Conservation (phyloP, 2,113 vertebrate genomes). For the Sylvicapra grimmia region DNA sequence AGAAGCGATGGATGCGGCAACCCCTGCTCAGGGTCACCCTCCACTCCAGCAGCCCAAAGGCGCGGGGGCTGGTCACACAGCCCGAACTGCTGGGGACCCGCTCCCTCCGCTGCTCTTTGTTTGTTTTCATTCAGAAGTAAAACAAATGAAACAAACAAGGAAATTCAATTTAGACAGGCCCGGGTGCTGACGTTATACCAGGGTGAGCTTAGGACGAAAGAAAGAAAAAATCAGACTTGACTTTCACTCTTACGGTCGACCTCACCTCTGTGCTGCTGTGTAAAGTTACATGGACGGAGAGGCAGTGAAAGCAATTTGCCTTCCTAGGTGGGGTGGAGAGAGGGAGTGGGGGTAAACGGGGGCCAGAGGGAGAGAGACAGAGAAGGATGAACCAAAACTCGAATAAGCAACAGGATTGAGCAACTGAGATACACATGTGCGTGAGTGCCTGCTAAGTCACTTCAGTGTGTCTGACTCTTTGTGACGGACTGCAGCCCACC, state of each 20-base stretch:
- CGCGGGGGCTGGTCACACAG: constrained; percentile 33
- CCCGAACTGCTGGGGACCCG: constrained; percentile 37
- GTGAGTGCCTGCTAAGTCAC: background rate
- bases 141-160: constrained; percentile 73
- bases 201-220: constrained; percentile 58
- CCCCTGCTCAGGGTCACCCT: background rate
- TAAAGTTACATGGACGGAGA: constrained; percentile 19
- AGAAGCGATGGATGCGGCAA: background rate
- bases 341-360: background rate
- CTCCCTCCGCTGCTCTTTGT: constrained; percentile 20
- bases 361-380: background rate
- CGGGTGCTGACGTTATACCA: constrained; percentile 37
- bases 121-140: constrained; percentile 70
- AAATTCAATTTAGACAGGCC: constrained; percentile 73
- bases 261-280: constrained; percentile 13
- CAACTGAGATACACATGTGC: background rate
- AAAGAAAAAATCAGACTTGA: constrained; percentile 58
- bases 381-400: background rate
- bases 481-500: background rate
- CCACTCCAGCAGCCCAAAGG: background rate
- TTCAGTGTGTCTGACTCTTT: background rate
- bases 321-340: background rate
- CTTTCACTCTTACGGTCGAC: constrained; percentile 66
- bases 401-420: background rate
- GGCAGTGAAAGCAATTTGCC: background rate